Percentiles rank a stretch among this genome's conserved stretches.
phyloP scores from a whole-genome alignment of 2,113 vertebrate genomes.

The Eolophus roseicapilla region DNA sequence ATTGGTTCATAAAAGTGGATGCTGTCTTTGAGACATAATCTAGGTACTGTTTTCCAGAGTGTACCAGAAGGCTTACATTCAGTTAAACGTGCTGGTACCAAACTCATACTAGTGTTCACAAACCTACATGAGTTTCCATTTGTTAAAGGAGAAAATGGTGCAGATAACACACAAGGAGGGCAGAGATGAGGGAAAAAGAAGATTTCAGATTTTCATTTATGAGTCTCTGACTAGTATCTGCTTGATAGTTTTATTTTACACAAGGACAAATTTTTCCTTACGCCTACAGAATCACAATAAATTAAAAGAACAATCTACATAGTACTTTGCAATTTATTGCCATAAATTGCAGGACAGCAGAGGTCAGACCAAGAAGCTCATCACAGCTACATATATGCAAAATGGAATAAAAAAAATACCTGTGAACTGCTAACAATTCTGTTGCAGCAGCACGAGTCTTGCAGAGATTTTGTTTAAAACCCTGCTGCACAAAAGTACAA shows the following conservation, averaged over 20 bases:
- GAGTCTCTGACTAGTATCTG: background rate
- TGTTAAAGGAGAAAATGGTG: background rate
- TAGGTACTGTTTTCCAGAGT: background rate
- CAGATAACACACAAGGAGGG: background rate
- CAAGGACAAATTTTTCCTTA: background rate
- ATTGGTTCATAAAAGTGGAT: background rate
- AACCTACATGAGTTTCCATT: background rate
- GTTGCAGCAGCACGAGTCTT: background rate
- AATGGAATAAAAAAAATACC: background rate
- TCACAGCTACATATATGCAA: background rate
- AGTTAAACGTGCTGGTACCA: background rate
- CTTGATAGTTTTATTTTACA: background rate
- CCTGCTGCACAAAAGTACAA: background rate
- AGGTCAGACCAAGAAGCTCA: background rate
- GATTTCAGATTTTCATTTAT: background rate
- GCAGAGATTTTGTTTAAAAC: background rate
- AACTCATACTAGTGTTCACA: background rate
- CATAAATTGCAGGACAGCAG: background rate
- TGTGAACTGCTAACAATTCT: background rate
- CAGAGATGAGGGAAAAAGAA: background rate
- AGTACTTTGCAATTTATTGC: background rate
- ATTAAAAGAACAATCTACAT: background rate
- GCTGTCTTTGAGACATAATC: background rate
- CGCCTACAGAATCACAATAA: background rate
- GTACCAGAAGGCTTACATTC: background rate